A percentile compares a stretch with the other conserved stretches of the same genome.
phyloP scores from a whole-genome alignment of 2,113 vertebrate genomes.

The Brienomyrus brachyistius region DNA sequence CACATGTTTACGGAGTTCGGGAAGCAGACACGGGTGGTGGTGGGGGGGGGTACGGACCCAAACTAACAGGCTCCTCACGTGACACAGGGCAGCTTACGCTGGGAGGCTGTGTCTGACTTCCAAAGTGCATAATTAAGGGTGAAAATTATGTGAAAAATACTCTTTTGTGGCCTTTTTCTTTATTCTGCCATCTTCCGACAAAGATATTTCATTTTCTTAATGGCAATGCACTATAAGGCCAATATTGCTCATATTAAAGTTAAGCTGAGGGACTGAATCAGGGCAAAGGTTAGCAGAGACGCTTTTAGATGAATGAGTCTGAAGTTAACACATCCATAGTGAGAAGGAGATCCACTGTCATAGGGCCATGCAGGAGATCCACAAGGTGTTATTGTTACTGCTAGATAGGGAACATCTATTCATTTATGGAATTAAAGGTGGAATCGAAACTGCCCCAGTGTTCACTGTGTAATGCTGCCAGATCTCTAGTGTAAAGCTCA shows the following conservation, averaged over 20 bases:
- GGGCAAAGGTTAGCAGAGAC: too few relatives aligned
- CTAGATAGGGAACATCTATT: too few relatives aligned
- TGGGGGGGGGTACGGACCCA: background rate
- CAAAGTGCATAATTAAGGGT: background rate
- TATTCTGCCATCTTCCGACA: background rate
- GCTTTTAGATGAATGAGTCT: too few relatives aligned
- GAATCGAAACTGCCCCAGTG: too few relatives aligned
- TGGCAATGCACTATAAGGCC: background rate
- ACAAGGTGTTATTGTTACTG: too few relatives aligned
- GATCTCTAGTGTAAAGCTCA: too few relatives aligned
- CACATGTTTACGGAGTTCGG: constrained; percentile 66
- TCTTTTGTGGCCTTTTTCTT: background rate
- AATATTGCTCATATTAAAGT: background rate
- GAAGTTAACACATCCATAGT: too few relatives aligned
- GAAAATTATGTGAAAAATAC: background rate
- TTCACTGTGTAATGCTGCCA: too few relatives aligned
- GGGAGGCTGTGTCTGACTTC: background rate
- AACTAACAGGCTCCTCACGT: background rate
- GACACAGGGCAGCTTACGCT: background rate
- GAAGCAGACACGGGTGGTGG: constrained; percentile 39
- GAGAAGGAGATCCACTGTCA: too few relatives aligned
- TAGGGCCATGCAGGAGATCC: too few relatives aligned
- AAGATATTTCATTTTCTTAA: background rate
- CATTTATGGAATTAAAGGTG: too few relatives aligned
- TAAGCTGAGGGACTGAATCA: too few relatives aligned